Conservation (phyloP, 2,888 invertebrate species). For the Synanthedon tipuliformis region DNA sequence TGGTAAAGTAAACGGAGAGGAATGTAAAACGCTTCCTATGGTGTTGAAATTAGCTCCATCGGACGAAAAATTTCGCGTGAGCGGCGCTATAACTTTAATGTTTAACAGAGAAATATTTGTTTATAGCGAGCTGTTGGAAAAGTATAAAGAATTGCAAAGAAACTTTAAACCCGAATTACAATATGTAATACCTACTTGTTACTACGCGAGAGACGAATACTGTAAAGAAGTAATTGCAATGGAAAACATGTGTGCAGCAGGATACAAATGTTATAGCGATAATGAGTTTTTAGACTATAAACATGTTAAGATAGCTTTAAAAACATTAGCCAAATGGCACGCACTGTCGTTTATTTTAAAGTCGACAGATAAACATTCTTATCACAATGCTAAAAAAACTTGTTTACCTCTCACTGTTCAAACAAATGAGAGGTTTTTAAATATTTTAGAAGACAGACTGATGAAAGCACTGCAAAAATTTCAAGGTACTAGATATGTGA, state of each 20-base stretch:
- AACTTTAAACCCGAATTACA: slow-evolving; percentile 9
- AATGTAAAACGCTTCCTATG: slow-evolving; percentile 14
- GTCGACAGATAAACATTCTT: slow-evolving; percentile 19
- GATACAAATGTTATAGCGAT: slow-evolving; percentile 32
- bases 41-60: slow-evolving; percentile 53
- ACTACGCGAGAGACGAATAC: slow-evolving; percentile 33
- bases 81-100: slow-evolving; percentile 46
- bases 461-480: slow-evolving; percentile 37
- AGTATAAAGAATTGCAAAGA: slow-evolving; percentile 28
- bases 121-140: slow-evolving; percentile 32
- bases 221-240: slow-evolving; percentile 46
- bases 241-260: slow-evolving; percentile 38
- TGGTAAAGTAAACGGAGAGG: slow-evolving; percentile 14
- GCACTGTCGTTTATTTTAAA: slow-evolving; percentile 44
- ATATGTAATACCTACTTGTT: slow-evolving; percentile 36
- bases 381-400: slow-evolving; percentile 21
- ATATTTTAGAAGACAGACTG: slow-evolving; percentile 43
- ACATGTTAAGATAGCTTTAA: slow-evolving; percentile 34
- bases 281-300: slow-evolving; percentile 36
- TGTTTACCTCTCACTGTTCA: slow-evolving; percentile 39
- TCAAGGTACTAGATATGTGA: slow-evolving; percentile 25
- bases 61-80: slow-evolving; percentile 46
- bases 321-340: slow-evolving; percentile 44
- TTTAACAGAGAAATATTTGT: slow-evolving; percentile 48
- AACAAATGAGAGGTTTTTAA: slow-evolving; percentile 38